Base-by-base conservation (phyloP, 2,888 invertebrate species). In the Himalopsyche japonica region DNA sequence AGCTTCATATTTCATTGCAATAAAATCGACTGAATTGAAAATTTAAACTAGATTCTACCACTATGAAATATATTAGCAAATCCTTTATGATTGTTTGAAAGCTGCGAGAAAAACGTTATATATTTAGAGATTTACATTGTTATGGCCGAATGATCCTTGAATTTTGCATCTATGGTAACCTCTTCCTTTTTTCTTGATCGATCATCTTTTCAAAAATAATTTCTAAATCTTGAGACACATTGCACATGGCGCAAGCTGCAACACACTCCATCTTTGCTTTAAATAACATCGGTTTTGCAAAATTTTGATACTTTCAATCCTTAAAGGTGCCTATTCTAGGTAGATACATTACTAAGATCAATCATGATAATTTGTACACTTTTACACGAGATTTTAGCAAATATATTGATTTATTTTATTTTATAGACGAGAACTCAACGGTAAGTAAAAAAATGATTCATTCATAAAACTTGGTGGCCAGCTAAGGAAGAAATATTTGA, bases 231-330 rank as follows among this genome's bases (percentile, higher is more conserved):
- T 76, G 70, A 70, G 79, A 82, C 43, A 64, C 49, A 30, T 79
- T 86, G 83, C 87, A 87, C 87, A 85, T 85, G 87, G 85, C 83
- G 87, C 87, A 87, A 87, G 87, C 86, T 87, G 87, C 86, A 82
- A 76, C 20, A 43, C 4, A 12, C 57, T 49, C 57, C n/a, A 15
- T 43, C 43, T 15, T 15, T 43, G 80, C 30, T 76, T 27, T 81
- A 30, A 82, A 79, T 49, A 78, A 78, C 18, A 24, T 18, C 12
- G 18, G 43, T 79, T 82, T 82, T 79, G 78, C 27, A 78, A 49
- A 78, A 81, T 76, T 81, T 76, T 76, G 47, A 81, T 81, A 76
- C 18, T 32, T 76, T 76, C 30, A 30, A 76, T 8, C 10, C 30
- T 24, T 15, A 81, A 81, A 81, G 76, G 81, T 81, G 81, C 43